Evolutionary conservation across 2,113 vertebrate genomes (phyloP).

Genomic region (Bothrops jararaca): DNA sequence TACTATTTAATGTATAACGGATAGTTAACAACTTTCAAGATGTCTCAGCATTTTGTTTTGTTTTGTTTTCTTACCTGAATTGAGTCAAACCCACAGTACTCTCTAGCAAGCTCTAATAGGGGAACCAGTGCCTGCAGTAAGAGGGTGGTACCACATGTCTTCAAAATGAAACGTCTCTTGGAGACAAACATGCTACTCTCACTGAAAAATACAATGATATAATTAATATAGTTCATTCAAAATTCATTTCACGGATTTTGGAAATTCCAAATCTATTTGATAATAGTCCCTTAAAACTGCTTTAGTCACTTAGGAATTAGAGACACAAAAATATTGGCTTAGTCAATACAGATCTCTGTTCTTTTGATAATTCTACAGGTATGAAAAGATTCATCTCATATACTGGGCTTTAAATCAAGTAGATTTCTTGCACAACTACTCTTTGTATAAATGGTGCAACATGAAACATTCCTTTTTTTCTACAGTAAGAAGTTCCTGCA

Average conservation of each 20-base stretch:
- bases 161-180: constrained; percentile 99
- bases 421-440: neutral
- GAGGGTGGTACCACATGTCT: constrained; percentile 99
- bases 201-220: constrained; percentile 69
- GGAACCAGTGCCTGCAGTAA: constrained; percentile 99
- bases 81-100: constrained; percentile 96
- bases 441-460: neutral
- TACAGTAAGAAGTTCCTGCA: neutral
- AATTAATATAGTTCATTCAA: neutral
- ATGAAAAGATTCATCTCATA: neutral
- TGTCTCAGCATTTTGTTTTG: neutral
- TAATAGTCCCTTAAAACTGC: neutral
- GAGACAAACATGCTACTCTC: constrained; percentile 99
- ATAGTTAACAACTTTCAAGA: neutral
- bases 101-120: constrained; percentile 96
- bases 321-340: neutral
- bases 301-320: neutral
- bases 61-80: constrained; percentile 81
- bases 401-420: neutral
- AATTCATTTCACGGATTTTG: neutral
- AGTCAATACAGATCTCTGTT: neutral
- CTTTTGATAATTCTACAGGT: neutral
- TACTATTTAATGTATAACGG: neutral
- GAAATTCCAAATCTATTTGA: neutral
- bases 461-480: neutral